Base-by-base conservation (phyloP, 2,888 invertebrate species). In the Andrena chrysosceles region DNA sequence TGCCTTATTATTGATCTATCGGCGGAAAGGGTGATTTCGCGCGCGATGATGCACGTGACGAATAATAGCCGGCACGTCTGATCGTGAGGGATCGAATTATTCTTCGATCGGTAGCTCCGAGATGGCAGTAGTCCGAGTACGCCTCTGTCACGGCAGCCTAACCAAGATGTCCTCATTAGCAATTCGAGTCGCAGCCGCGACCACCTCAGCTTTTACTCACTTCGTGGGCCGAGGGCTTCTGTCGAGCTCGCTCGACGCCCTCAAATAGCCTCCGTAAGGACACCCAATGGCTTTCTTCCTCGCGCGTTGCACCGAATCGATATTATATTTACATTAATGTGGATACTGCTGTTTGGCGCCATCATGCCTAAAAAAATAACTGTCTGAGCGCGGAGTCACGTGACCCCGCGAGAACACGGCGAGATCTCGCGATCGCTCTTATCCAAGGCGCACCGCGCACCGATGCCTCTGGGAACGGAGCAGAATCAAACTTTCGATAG, bases 151-250 rank as follows among this genome's bases (percentile, higher is more conserved):
- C 89, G 86, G 89, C 86, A 89, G 89, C 89, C 89, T 89, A 89
- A 95, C 94, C 94, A 95, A 94, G 94, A 95, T 95, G 95, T 95
- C 95, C 94, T 94, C 95, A 94, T 94, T 95, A 94, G 93, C 93
- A 93, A 94, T 94, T 94, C 94, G 93, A 92, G 91, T 86, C 87
- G 81, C 77, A 81, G 71, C 87, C 84, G 81, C 84, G 90, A 89
- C 90, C 89, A 88, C 88, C 90, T 89, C 89, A 90, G 29, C 42
- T 76, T 81, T 86, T 91, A 93, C 93, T 94, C 93, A 93, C 93
- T 90, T 85, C 85, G 83, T 83, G 78, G 86, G 70, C 84, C 84
- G 86, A 84, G 86, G 81, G 86, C 78, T 78, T 66, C 86, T 71
- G 86, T 56, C 86, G 78, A 78, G 81, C 78, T 63, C 78, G 60